phyloP scores from a whole-genome alignment of 2,888 invertebrate species.

The Mythimna lalbum region DNA sequence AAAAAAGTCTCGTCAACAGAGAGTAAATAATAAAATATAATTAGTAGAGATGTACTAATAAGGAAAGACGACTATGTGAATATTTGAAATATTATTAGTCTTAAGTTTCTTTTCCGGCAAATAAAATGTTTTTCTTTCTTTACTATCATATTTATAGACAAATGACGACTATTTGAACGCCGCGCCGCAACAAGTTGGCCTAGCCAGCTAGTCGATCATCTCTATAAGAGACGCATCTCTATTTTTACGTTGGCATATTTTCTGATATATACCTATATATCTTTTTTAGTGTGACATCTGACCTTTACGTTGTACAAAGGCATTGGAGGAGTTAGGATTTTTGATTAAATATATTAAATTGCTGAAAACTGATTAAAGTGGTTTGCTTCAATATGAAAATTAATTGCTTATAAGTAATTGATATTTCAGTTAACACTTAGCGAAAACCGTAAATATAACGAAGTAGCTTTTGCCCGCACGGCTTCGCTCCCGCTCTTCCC shows the following conservation, averaged over 20 bases:
- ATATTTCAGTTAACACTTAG: background rate
- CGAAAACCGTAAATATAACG: background rate
- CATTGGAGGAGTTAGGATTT: background rate
- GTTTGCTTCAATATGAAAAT: conserved; percentile 2
- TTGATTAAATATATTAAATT: background rate
- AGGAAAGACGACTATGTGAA: too few relatives aligned
- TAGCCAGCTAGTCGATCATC: background rate
- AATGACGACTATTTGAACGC: too few relatives aligned
- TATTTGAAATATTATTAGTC: too few relatives aligned
- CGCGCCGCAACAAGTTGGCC: too few relatives aligned
- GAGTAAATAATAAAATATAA: too few relatives aligned
- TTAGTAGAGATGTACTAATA: too few relatives aligned
- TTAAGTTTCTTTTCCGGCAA: too few relatives aligned
- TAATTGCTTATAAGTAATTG: background rate
- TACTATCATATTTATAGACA: too few relatives aligned
- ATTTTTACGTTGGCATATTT: conserved; percentile 15
- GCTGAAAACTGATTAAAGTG: conserved; percentile 4
- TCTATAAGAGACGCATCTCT: background rate
- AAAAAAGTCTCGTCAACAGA: too few relatives aligned
- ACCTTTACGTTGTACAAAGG: background rate
- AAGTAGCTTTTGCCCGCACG: too few relatives aligned
- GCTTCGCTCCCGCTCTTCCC: too few relatives aligned
- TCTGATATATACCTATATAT: background rate
- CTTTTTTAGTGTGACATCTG: conserved; percentile 8
- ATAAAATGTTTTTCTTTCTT: too few relatives aligned